Percentiles rank a stretch among this genome's conserved stretches.
These are phyloP conservation scores for Thymallus thymallus DNA, from an alignment of 2,113 vertebrate species.

Conservation along the genomic window DNA sequence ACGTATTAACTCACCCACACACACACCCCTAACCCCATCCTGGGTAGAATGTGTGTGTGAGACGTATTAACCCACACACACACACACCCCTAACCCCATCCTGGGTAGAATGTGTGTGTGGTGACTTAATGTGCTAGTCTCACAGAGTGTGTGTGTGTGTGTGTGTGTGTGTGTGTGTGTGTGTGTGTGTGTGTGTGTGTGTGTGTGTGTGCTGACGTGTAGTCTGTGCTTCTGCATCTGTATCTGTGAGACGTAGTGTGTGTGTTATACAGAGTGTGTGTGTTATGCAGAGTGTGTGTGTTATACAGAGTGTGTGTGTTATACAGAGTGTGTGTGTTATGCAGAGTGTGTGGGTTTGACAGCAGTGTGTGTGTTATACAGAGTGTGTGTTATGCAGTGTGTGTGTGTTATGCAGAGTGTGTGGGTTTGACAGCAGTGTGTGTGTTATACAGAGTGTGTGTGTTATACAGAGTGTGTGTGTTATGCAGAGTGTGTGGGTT, in stretches of 20 bases:
- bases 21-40: background rate
- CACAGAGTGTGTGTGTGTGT: too few relatives aligned
- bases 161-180: too few relatives aligned
- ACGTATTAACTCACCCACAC: too few relatives aligned
- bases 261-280: background rate
- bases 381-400: too few relatives aligned
- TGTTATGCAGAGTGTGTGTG: background rate
- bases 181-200: too few relatives aligned
- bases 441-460: background rate
- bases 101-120: background rate
- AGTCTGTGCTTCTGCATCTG: background rate
- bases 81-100: background rate
- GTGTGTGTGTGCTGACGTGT: background rate
- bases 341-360: too few relatives aligned
- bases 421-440: too few relatives aligned
- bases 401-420: background rate
- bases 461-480: too few relatives aligned
- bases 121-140: background rate
- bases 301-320: background rate
- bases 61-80: slow-evolving; percentile 15
- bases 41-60: background rate
- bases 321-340: background rate
- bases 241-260: background rate
- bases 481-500: too few relatives aligned
- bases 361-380: slow-evolving; percentile 5